Conservation (phyloP, 2,888 invertebrate genomes). For the Gandaritis pyraliata region DNA sequence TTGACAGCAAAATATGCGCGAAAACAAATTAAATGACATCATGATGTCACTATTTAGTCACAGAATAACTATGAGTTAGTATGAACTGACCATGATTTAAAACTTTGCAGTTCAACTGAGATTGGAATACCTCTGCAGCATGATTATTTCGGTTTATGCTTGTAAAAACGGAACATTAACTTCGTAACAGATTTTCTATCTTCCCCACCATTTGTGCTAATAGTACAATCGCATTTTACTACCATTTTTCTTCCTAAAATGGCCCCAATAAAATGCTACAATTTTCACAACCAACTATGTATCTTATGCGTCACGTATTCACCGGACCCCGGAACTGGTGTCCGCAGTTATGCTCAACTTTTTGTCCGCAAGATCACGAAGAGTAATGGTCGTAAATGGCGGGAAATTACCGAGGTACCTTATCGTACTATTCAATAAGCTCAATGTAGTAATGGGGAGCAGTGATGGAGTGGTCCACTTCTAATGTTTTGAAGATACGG, state of each 20-base stretch:
- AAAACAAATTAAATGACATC: too few species aligned
- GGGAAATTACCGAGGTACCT: constrained; percentile 81
- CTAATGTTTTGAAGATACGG: not conserved
- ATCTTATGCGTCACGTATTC: constrained; percentile 17
- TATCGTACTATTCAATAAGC: constrained; percentile 82
- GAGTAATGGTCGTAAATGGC: constrained; percentile 80
- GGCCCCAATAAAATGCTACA: constrained; percentile 22
- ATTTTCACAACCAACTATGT: constrained; percentile 30
- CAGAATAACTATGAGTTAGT: too few species aligned
- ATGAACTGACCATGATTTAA: too few species aligned
- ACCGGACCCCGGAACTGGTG: constrained; percentile 27
- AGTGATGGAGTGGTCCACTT: constrained; percentile 5
- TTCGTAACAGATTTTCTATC: not conserved
- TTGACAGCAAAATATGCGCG: too few species aligned
- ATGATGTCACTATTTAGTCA: too few species aligned
- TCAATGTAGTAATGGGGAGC: constrained; percentile 45
- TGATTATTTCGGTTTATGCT: too few species aligned
- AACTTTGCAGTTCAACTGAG: too few species aligned
- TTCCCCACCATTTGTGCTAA: not conserved
- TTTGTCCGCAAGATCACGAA: constrained; percentile 56
- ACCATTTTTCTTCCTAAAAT: constrained; percentile 11
- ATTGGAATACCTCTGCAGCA: too few species aligned
- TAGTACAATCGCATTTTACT: not conserved
- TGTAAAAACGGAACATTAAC: too few species aligned
- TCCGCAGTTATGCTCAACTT: constrained; percentile 34